phyloP scores from a whole-genome alignment of 2,113 vertebrate genomes.

The Trochalopteron elliotii region DNA sequence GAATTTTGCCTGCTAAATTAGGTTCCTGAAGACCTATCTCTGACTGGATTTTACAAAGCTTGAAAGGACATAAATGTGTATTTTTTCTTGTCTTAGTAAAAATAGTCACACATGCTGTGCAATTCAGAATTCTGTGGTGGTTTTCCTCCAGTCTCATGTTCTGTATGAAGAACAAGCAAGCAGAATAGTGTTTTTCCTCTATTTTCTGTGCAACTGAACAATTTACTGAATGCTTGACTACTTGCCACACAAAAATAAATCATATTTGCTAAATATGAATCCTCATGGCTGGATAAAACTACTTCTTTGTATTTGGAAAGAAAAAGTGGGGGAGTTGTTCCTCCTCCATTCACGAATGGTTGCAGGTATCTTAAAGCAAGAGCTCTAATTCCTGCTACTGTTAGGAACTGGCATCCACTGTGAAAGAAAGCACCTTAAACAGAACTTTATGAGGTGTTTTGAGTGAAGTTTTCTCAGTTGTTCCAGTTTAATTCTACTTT shows the following conservation, averaged over 20 bases:
- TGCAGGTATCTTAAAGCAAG: neutral
- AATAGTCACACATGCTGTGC: neutral
- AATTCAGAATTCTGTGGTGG: neutral
- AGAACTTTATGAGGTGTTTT: neutral
- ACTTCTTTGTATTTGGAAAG: neutral
- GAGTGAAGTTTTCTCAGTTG: neutral
- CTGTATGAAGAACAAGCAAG: neutral
- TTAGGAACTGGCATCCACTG: neutral
- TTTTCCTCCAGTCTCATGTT: neutral
- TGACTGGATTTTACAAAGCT: neutral
- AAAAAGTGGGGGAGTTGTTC: neutral
- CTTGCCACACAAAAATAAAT: neutral
- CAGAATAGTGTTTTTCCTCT: neutral
- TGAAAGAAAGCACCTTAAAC: neutral
- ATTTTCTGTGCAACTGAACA: neutral
- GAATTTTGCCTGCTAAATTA: neutral
- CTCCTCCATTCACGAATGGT: neutral
- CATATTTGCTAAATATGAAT: neutral
- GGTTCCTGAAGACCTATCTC: neutral
- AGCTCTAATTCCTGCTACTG: neutral
- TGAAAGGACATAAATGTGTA: neutral
- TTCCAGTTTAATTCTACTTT: neutral
- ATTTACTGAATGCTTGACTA: neutral
- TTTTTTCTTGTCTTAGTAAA: neutral
- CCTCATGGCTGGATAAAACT: neutral